Percentiles rank a stretch among this genome's conserved stretches.
phyloP scores from a whole-genome alignment of 37 sponge, comb jelly and placozoan species.

The Mnemiopsis leidyi region DNA sequence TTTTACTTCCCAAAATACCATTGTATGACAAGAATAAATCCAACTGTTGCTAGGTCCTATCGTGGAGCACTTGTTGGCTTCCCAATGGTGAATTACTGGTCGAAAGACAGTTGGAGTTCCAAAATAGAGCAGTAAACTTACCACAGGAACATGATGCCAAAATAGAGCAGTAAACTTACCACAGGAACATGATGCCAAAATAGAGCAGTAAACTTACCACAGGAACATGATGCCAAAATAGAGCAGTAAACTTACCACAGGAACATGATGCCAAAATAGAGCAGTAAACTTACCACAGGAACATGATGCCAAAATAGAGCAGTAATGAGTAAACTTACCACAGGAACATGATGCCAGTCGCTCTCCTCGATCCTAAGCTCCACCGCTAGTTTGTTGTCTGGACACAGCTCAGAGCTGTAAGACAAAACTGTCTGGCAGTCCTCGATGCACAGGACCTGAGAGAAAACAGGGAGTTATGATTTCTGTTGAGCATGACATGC shows the following conservation, averaged over 20 bases:
- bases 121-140: too few species aligned
- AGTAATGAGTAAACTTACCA: constrained; percentile 41
- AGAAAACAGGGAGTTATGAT: too few species aligned
- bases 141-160: constrained; percentile 49
- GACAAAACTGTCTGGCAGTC: constrained; percentile 43
- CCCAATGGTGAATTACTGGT: background rate
- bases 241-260: constrained; percentile 37
- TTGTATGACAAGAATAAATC: background rate
- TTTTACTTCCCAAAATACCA: background rate
- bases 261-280: constrained; percentile 47
- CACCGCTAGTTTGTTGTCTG: constrained; percentile 27
- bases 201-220: constrained; percentile 45
- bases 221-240: constrained; percentile 39
- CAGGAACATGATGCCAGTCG: constrained; percentile 43
- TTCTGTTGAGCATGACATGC: background rate
- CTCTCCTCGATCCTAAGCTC: constrained; percentile 57
- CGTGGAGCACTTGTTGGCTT: too few species aligned
- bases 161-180: constrained; percentile 37
- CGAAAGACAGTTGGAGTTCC: too few species aligned
- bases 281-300: constrained; percentile 35
- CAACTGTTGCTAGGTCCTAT: too few species aligned
- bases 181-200: constrained; percentile 45
- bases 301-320: constrained; percentile 51
- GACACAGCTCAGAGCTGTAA: constrained; percentile 23
- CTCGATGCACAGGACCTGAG: constrained; percentile 48